Evolutionary conservation across 2,888 invertebrate genomes (phyloP), one percentile per base, ranked within the genome.

Genomic region (Nomada fabriciana): DNA sequence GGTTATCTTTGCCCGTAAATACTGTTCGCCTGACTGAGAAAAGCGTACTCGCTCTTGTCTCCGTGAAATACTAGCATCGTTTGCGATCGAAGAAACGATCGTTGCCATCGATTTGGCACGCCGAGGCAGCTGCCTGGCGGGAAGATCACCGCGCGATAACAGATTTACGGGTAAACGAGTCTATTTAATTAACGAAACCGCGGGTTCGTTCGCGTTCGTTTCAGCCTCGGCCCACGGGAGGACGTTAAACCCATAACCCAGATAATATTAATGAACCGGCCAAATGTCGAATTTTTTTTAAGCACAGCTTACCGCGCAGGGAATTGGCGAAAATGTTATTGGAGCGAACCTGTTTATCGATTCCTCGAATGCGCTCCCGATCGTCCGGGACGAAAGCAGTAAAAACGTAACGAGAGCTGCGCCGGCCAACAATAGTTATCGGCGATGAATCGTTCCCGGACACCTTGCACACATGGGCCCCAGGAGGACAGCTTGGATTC

Each of bases 381-480:
- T 53, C 13, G 50, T 5, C 10, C 18, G 20, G 23, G 36, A 1
- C n/a, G 42, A 29, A 7, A 15, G 55, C 15, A 20, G 57, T 59
- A 75, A 75, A 82, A 82, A 77, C 52, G 82, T 82, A 75, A 82
- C 78, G 59, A 47, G 77, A 82, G 57, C 57, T 20, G 61, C 25
- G 36, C 36, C 36, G 57, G 20, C 55, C 43, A 47, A 72, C 73
- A 72, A 80, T 80, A 76, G 75, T 79, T 65, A 61, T 71, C 61
- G 60, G 52, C 20, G 80, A 83, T 74, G 78, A 89, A 87, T 86
- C 85, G 90, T 87, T 82, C 64, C 77, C 13, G 86, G 86, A 88
- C 91, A 90, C 91, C 90, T 90, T 91, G 89, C 89, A 81, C 90
- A 87, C 91, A 89, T 91, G 90, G 84, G 85, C 74, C 86, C 72